phyloP scores from a whole-genome alignment of 2,888 invertebrate genomes.

The Noctua fimbriata region DNA sequence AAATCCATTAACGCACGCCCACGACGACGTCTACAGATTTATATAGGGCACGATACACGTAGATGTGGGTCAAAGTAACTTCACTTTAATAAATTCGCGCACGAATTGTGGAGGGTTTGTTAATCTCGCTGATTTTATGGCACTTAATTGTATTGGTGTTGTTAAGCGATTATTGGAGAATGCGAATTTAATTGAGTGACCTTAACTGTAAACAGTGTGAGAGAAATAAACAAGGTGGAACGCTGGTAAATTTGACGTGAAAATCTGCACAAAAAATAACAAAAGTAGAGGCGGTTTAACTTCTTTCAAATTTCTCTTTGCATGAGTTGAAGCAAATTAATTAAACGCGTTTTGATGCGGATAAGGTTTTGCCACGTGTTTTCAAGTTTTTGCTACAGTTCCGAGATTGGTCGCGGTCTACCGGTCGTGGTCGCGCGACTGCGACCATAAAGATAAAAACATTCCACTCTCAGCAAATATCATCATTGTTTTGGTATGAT shows the following conservation, averaged over 20 bases:
- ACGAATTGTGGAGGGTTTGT: conserved; percentile 43
- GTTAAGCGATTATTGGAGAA: conserved; percentile 39
- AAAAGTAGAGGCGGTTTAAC: conserved; percentile 20
- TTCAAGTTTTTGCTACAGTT: conserved; percentile 44
- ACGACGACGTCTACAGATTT: conserved; percentile 66
- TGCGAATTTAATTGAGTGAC: conserved; percentile 47
- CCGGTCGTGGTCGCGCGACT: conserved; percentile 28
- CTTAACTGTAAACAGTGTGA: conserved; percentile 33
- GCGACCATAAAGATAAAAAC: conserved; percentile 29
- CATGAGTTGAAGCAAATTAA: conserved; percentile 18
- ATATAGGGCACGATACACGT: conserved; percentile 62
- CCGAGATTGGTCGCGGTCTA: conserved; percentile 41
- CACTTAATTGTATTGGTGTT: conserved; percentile 35
- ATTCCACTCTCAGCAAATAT: conserved; percentile 59
- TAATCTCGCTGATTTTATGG: conserved; percentile 44
- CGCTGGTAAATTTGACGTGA: conserved; percentile 29
- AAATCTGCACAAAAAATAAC: conserved; percentile 38
- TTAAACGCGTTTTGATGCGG: conserved; percentile 24
- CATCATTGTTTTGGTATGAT: conserved; percentile 60
- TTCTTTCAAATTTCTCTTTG: conserved; percentile 26
- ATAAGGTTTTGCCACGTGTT: conserved; percentile 35
- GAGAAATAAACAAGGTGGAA: conserved; percentile 30
- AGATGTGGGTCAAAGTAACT: conserved; percentile 66
- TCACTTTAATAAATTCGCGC: conserved; percentile 49
- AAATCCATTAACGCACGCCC: conserved; percentile 80